Conservation (phyloP, 1,140 invertebrate species). For the Drosophila biarmipes region DNA sequence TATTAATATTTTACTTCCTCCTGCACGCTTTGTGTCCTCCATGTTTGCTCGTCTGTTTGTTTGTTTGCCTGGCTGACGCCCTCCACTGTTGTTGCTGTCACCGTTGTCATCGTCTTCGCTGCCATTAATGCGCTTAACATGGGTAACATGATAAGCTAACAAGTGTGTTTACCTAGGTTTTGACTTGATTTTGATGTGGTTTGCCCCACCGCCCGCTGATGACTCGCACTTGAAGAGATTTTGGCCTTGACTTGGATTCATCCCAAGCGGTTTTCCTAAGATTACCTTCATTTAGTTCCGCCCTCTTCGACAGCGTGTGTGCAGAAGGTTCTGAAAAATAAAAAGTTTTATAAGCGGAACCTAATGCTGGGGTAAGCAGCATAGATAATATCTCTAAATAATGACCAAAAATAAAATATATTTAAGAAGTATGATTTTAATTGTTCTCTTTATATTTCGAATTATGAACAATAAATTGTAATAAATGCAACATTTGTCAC, state of each 20-base stretch:
- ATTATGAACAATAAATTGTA: too few species aligned
- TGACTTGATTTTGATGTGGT: constrained; percentile 73
- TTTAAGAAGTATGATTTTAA: neutral
- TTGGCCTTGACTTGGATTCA: constrained; percentile 50
- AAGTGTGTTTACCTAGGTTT: constrained; percentile 79
- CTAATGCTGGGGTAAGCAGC: neutral
- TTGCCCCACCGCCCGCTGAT: constrained; percentile 20
- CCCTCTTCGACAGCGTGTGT: neutral
- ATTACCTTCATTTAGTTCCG: constrained; percentile 28
- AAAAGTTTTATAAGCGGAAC: neutral
- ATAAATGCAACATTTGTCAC: too few species aligned
- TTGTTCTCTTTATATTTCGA: too few species aligned
- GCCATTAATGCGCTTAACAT: constrained; percentile 79
- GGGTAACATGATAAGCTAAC: constrained; percentile 82
- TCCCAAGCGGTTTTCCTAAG: constrained; percentile 15
- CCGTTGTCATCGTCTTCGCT: constrained; percentile 30
- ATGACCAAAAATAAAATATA: neutral
- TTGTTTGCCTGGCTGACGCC: constrained; percentile 57
- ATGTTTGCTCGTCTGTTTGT: constrained; percentile 40
- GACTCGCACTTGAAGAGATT: constrained; percentile 13
- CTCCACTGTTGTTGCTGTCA: constrained; percentile 42
- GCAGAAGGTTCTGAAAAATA: neutral
- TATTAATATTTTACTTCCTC: constrained; percentile 76
- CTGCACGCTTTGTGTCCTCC: constrained; percentile 46
- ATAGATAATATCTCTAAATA: neutral